Evolutionary conservation across 2,797 vertebrate genomes (phyloP), one percentile per base, ranked within the genome.

Genomic region (Miopithecus talapoin): DNA sequence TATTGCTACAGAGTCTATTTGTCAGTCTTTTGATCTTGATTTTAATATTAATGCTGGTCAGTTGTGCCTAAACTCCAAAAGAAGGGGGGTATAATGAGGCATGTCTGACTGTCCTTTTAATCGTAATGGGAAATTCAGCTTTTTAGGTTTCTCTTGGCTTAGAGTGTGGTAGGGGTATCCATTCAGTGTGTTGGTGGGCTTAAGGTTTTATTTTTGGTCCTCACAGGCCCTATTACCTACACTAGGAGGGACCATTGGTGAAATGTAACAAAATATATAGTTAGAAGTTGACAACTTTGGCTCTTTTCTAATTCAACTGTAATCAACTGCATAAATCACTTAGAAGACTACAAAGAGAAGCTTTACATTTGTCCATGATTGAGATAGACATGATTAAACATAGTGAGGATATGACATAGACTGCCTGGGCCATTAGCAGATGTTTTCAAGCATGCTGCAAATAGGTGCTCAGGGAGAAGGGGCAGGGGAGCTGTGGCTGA

Each of bases 381-480:
- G 33, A 59, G 75, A 75, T 3, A 76, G 41, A 43, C 6, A 0
- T 33, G 59, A 48, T 83, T 83, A 75, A 57, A 39, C 22, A 41
- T 11, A 46, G 28, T 53, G 80, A 89, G 55, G 46, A 8, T 61
- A 11, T 19, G 1, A 24, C 4, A 9, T 75, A 28, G 68, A 72
- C 48, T 5, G 14, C 39, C 8, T 11, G 14, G 83, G 46, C 53
- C 22, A 12, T 68, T 10, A 85, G 43, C 48, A 50, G 33, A 39
- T 30, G 1, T 74, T 84, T 46, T 72, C 50, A 50, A 55, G 59
- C 81, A 30, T 59, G 24, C 21, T 86, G 30, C 46, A 93, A 59
- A 76, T 50, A 41, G n/a, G 12, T 0, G 0, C 5, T 89, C 14
- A 9, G 61, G 30, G 57, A 41, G 19, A 28, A 50, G 21, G 28